Base-by-base conservation (phyloP, 2,888 invertebrate genomes). In the Trypoxylon attenuatum region DNA sequence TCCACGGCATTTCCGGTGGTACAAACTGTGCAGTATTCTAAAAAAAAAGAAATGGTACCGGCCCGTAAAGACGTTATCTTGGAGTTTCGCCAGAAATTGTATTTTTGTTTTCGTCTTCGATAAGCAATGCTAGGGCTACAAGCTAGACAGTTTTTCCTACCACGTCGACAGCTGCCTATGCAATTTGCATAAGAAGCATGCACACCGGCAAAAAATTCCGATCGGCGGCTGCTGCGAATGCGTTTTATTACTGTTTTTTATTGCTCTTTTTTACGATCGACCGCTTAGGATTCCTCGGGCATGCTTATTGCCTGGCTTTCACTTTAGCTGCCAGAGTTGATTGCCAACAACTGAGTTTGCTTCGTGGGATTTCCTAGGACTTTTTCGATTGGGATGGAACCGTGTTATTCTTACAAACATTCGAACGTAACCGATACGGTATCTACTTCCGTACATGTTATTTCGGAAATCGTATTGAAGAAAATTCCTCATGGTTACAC, bases 171-270 rank as follows among this genome's bases (percentile, higher is more conserved):
- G 75, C 63, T 73, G 73, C 71, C 57, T 57, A 63, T 67, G 66
- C 71, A 73, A 79, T 80, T 79, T 76, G 71, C 75, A 76, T 75
- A 59, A n/a, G n/a, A n/a, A n/a, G n/a, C n/a, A n/a, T n/a, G n/a
- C n/a, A n/a, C n/a, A n/a, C n/a, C n/a, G n/a, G n/a, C n/a, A n/a
- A n/a, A n/a, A n/a, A n/a, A n/a, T n/a, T n/a, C n/a, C n/a, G n/a
- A n/a, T n/a, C n/a, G n/a, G n/a, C n/a, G n/a, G n/a, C n/a, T n/a
- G n/a, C n/a, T 13, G n/a, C 13, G 2, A 13, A 16, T 8, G 25
- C 2, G 25, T 54, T 60, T 27, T 49, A 15, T 29, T 13, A 13
- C 19, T 23, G 13, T 15, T 52, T 50, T 51, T 19, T 23, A 47
- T 47, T 3, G 15, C 8, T 10, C 22, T 21, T 13, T 27, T 55